Percentiles rank a stretch among this genome's conserved stretches.
Conservation (phyloP, 2,113 vertebrate species). For the Sula dactylatra region DNA sequence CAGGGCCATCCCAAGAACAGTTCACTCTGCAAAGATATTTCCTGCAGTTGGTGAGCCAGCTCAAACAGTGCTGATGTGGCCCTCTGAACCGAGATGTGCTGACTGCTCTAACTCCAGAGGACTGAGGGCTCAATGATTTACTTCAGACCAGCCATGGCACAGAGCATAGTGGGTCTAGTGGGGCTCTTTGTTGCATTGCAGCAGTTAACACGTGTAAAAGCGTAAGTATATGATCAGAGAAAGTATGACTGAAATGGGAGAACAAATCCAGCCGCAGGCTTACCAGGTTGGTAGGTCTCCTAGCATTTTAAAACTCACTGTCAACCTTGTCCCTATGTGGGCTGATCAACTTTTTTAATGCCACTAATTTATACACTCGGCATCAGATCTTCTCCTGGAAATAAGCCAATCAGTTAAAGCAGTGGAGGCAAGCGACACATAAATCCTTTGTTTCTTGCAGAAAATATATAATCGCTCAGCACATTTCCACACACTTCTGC, state of each 20-base stretch:
- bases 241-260: background rate
- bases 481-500: conserved; percentile 34
- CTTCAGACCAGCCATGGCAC: background rate
- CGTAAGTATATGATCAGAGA: background rate
- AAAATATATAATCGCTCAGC: background rate
- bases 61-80: conserved; percentile 55
- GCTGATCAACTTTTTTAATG: background rate
- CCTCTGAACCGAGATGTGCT: background rate
- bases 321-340: background rate
- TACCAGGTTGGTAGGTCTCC: background rate
- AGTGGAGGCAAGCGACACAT: background rate
- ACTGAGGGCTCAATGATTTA: background rate
- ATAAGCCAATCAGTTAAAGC: background rate
- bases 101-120: background rate
- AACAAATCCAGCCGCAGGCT: background rate
- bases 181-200: background rate
- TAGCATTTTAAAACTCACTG: background rate
- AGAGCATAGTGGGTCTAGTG: background rate
- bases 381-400: background rate
- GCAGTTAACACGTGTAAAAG: background rate
- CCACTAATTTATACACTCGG: background rate
- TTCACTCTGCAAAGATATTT: conserved; percentile 26
- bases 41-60: conserved; percentile 17
- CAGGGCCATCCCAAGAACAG: background rate
- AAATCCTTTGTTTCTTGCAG: background rate